phyloP scores from a whole-genome alignment of 2,888 invertebrate genomes.

The Nomada hirtipes region DNA sequence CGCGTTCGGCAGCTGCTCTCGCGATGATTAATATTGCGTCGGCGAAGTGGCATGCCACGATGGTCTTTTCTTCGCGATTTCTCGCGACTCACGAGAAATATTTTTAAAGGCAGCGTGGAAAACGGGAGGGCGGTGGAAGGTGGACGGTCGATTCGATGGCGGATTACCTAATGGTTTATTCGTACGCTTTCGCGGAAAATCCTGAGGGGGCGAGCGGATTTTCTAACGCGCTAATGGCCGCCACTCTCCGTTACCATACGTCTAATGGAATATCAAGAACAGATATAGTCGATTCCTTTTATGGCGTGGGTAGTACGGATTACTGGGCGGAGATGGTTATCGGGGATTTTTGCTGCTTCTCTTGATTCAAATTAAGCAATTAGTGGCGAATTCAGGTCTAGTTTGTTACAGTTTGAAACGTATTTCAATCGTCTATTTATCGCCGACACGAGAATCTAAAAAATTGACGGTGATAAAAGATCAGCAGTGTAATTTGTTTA shows the following conservation, averaged over 20 bases:
- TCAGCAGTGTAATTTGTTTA: too few species aligned
- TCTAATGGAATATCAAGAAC: constrained; percentile 15
- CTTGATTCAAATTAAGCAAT: too few species aligned
- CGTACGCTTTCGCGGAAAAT: constrained; percentile 12
- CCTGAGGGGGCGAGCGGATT: constrained; percentile 29
- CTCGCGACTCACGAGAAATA: constrained; percentile 13
- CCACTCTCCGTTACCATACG: constrained; percentile 11
- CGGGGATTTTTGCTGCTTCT: too few species aligned
- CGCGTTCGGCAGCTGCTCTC: constrained; percentile 66
- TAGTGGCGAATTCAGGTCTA: too few species aligned
- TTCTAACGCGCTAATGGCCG: constrained; percentile 32
- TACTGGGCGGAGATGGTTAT: too few species aligned
- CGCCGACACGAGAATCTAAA: too few species aligned
- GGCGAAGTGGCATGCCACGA: neutral
- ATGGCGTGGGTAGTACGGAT: too few species aligned
- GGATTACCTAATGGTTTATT: constrained; percentile 44
- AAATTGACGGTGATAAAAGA: too few species aligned
- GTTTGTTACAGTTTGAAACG: too few species aligned
- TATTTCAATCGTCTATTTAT: too few species aligned
- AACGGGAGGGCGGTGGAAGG: neutral
- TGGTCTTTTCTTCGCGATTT: constrained; percentile 17
- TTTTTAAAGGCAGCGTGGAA: constrained; percentile 3
- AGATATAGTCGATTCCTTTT: neutral
- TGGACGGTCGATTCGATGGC: constrained; percentile 1
- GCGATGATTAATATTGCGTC: constrained; percentile 65